phyloP scores from a whole-genome alignment of 1,140 invertebrate genomes.

The Drosophila repleta region DNA sequence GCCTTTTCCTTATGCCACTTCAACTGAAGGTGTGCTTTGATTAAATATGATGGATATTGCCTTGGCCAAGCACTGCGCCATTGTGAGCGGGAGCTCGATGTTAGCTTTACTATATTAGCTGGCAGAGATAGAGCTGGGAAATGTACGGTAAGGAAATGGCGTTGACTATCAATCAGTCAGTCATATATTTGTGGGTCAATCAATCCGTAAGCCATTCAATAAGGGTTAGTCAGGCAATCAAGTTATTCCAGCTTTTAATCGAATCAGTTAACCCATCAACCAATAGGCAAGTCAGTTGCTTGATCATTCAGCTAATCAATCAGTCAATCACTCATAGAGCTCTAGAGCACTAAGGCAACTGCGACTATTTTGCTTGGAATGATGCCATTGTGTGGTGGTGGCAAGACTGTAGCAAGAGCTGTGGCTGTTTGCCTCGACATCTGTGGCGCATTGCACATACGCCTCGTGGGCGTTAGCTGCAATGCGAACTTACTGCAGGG shows the following conservation, averaged over 20 bases:
- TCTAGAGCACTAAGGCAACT: neutral
- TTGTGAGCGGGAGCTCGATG: neutral
- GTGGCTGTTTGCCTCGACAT: neutral
- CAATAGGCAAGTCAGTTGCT: neutral
- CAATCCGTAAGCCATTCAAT: too few relatives aligned
- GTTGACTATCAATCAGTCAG: neutral
- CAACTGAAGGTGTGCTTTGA: constrained; percentile 1
- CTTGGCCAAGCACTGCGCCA: neutral
- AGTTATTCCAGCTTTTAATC: too few relatives aligned
- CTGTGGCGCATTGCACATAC: constrained; percentile 35
- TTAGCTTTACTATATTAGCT: neutral
- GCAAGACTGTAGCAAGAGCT: constrained; percentile 12
- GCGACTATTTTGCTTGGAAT: constrained; percentile 15
- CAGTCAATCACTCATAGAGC: neutral
- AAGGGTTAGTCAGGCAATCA: too few relatives aligned
- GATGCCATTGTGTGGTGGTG: constrained; percentile 23
- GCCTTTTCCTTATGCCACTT: neutral
- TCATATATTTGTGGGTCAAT: neutral
- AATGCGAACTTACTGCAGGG: constrained; percentile 21
- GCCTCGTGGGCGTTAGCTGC: constrained; percentile 41
- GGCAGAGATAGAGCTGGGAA: neutral
- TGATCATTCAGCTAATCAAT: neutral
- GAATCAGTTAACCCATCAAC: neutral
- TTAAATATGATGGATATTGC: neutral
- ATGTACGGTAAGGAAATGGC: too few relatives aligned